Evolutionary conservation across 2,113 vertebrate species (phyloP), one percentile per base, ranked within the genome.

Genomic region (Anthoscopus minutus): DNA sequence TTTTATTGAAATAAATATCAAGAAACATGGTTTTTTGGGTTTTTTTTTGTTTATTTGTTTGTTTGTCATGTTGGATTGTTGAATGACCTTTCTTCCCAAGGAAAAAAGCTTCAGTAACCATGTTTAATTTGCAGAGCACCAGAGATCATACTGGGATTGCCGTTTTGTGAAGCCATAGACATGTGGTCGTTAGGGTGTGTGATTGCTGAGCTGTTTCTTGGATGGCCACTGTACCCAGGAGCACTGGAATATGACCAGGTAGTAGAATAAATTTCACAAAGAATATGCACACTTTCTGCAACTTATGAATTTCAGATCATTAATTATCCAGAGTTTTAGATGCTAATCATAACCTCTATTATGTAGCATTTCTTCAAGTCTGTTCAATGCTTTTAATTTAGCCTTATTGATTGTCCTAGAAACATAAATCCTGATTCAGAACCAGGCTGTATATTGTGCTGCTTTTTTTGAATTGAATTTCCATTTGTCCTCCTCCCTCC

Each of bases 131-230:
- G 73, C 98, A 99, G 99, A 98, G 99, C 99, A 98, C 99, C 99
- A 93, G 99, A 99, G 98, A 99, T 99, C 97, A 99, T 99, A 98
- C 98, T 99, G 98, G 99, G 99, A 97, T 98, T 99, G 98, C 98
- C 99, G 64, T 99, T 99, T 98, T 99, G 99, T 98, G 99, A 99
- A 99, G 99, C 99, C 99, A 99, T 99, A 99, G 99, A 99, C 98
- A 99, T 99, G 99, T 99, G 99, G 99, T 99, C 99, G 7, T 96
- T 99, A 92, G 99, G 99, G 95, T 99, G 99, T 96, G 99, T 99
- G 98, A 99, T 99, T 96, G 99, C 99, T 66, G 99, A 99, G 96
- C 98, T 99, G 89, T 99, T 99, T 97, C 98, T 99, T 94, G 99
- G 99, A 97, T 99, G 99, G 99, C 99, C 99, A 60, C 98, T 99